Evolutionary conservation across 92 coral and sea anemone genomes (phyloP).

Genomic region (Porites lobata): DNA sequence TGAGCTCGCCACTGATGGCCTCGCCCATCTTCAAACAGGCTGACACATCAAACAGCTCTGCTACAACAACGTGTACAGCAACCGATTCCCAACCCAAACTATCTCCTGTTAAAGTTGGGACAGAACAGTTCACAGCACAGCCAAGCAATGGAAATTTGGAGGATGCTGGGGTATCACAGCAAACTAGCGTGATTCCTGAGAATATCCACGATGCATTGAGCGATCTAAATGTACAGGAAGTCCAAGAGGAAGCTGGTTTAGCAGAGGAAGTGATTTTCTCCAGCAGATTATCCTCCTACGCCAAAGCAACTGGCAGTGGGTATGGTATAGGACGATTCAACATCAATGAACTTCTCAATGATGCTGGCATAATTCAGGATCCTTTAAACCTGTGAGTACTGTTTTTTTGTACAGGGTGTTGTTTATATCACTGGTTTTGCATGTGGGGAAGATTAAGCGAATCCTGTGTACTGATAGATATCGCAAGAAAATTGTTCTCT

Average conservation of each 20-base stretch:
- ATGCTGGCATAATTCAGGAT: constrained; percentile 67
- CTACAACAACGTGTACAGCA: constrained; percentile 27
- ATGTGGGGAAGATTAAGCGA: too few relatives aligned
- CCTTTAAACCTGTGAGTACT: constrained; percentile 74
- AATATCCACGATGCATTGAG: constrained; percentile 46
- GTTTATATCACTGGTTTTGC: too few relatives aligned
- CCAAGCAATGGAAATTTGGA: background rate
- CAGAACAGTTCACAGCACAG: constrained; percentile 31
- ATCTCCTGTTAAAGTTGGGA: constrained; percentile 20
- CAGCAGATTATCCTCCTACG: constrained; percentile 71
- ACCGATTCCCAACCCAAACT: constrained; percentile 11
- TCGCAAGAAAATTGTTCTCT: too few relatives aligned
- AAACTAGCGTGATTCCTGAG: constrained; percentile 17
- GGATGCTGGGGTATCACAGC: background rate
- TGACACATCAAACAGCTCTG: constrained; percentile 34
- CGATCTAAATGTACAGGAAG: constrained; percentile 41
- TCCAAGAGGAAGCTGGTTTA: constrained; percentile 40
- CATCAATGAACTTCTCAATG: constrained; percentile 88
- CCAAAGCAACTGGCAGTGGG: constrained; percentile 92
- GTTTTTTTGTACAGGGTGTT: too few relatives aligned
- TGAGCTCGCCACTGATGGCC: constrained; percentile 21
- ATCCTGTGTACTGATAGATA: too few relatives aligned
- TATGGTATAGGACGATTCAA: constrained; percentile 92
- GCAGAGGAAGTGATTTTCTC: constrained; percentile 79
- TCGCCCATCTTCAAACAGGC: constrained; percentile 44